Evolutionary conservation across 2,888 invertebrate species (phyloP).

Genomic region (Exephanes ischioxanthus): DNA sequence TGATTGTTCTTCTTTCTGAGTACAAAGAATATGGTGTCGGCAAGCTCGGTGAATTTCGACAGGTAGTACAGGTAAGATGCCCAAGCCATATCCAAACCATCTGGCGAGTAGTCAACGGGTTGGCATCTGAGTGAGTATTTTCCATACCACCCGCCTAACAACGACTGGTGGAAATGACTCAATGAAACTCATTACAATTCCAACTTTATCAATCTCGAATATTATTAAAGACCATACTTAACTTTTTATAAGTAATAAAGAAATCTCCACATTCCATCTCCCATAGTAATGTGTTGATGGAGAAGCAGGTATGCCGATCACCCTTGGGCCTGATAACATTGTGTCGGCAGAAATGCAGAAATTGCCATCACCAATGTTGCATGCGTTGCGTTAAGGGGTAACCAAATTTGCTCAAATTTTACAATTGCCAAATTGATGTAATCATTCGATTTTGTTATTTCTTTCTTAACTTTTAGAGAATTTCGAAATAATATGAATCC

Average conservation of each 20-base stretch:
- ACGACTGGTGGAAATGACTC: slow-evolving; percentile 82
- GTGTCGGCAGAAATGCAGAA: too few relatives aligned
- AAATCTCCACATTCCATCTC: neutral
- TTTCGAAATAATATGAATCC: too few relatives aligned
- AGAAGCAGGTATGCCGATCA: too few relatives aligned
- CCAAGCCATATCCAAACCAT: slow-evolving; percentile 90
- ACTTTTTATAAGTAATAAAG: too few relatives aligned
- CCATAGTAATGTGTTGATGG: too few relatives aligned
- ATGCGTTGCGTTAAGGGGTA: too few relatives aligned
- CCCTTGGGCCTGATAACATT: slow-evolving; percentile 86
- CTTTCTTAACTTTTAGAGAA: too few relatives aligned
- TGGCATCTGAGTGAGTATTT: slow-evolving; percentile 92
- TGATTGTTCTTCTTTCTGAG: slow-evolving; percentile 97
- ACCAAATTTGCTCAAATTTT: too few relatives aligned
- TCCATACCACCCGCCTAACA: slow-evolving; percentile 89
- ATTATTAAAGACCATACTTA: too few relatives aligned
- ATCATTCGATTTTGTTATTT: too few relatives aligned
- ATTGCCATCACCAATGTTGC: too few relatives aligned
- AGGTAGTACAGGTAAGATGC: slow-evolving; percentile 98
- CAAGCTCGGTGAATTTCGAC: slow-evolving; percentile 97
- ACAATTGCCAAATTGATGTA: neutral
- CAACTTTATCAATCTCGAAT: too few relatives aligned
- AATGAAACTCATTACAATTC: slow-evolving; percentile 8
- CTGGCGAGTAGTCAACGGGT: slow-evolving; percentile 93
- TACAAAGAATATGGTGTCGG: slow-evolving; percentile 97